Percentiles rank a stretch among this genome's conserved stretches.
Evolutionary conservation across 2,888 invertebrate genomes (phyloP).

Genomic region (Danaus chrysippus): DNA sequence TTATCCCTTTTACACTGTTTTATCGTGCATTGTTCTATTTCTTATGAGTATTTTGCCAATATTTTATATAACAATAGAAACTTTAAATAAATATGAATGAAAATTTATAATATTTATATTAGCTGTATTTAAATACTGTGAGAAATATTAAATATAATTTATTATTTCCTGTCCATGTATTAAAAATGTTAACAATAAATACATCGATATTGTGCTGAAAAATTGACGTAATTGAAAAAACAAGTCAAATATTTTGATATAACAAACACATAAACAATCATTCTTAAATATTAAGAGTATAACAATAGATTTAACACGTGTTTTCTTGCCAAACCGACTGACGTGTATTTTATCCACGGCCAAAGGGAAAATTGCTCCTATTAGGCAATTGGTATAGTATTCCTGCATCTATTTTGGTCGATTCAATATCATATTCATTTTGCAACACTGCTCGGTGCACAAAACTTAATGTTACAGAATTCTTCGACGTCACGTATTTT

Average conservation of each 20-base stretch:
- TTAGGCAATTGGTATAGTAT: neutral
- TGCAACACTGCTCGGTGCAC: neutral
- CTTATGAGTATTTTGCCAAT: too few relatives aligned
- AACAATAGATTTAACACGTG: neutral
- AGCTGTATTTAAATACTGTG: too few relatives aligned
- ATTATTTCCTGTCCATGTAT: too few relatives aligned
- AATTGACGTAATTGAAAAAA: neutral
- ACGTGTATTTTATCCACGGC: slow-evolving; percentile 1
- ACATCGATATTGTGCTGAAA: neutral
- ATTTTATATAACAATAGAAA: too few relatives aligned
- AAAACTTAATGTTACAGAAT: neutral
- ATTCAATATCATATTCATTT: neutral
- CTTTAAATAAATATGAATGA: too few relatives aligned
- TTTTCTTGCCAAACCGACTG: neutral
- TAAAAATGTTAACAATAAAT: neutral
- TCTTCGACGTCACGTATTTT: neutral
- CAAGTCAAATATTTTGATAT: neutral
- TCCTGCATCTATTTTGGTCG: neutral
- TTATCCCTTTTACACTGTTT: too few relatives aligned
- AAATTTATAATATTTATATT: too few relatives aligned
- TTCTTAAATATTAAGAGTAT: neutral
- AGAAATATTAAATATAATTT: too few relatives aligned
- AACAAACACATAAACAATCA: neutral
- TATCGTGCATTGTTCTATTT: too few relatives aligned
- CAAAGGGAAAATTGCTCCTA: slow-evolving; percentile 1